These are phyloP conservation scores for Adineta ricciae DNA, from an alignment of 2,888 invertebrate genomes.

Conservation along the genomic window DNA sequence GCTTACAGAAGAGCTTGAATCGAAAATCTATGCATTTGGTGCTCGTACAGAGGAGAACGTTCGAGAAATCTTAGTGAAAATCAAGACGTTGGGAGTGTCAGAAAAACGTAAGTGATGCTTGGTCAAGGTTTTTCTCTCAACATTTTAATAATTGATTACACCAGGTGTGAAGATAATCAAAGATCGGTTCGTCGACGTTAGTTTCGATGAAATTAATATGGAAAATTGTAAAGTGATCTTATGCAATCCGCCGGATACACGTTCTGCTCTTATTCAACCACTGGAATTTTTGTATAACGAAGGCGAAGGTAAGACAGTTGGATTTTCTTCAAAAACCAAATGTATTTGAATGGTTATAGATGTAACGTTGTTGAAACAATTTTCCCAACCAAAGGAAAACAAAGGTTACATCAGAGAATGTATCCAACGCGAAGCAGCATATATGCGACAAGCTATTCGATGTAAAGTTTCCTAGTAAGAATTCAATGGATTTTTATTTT, in stretches of 20 bases:
- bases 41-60: conserved; percentile 25
- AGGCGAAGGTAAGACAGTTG: conserved; percentile 28
- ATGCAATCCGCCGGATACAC: conserved; percentile 30
- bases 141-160: not conserved
- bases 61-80: conserved; percentile 21
- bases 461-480: not conserved
- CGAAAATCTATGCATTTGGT: conserved; percentile 31
- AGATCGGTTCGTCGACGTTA: conserved; percentile 26
- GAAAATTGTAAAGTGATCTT: conserved; percentile 33
- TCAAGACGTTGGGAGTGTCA: conserved; percentile 12
- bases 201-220: conserved; percentile 27
- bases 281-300: conserved; percentile 33
- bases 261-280: conserved; percentile 33
- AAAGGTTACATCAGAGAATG: conserved; percentile 26
- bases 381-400: conserved; percentile 28
- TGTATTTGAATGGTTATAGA: too few relatives aligned
- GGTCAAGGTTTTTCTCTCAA: not conserved
- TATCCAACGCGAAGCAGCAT: conserved; percentile 29
- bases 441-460: conserved; percentile 27
- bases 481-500: not conserved
- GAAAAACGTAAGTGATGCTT: not conserved
- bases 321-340: too few relatives aligned
- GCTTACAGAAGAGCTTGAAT: conserved; percentile 28
- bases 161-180: conserved; percentile 26
- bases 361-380: conserved; percentile 29